Evolutionary conservation across 2,888 invertebrate species (phyloP).

Genomic region (Lagria hirta): DNA sequence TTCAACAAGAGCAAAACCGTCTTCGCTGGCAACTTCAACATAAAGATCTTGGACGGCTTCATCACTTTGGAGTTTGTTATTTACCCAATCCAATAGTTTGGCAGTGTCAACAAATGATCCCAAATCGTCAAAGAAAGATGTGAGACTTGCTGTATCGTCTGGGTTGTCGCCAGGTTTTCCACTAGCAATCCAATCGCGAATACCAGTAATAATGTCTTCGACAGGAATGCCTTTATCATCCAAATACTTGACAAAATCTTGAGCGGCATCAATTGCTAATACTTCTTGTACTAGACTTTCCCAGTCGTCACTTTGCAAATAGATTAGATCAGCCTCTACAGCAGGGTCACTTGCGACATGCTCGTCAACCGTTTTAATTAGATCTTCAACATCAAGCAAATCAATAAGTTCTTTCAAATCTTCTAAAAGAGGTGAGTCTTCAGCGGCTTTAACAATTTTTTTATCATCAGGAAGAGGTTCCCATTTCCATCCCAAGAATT

Average conservation of each 20-base stretch:
- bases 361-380: too few relatives aligned
- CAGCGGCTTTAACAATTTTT: constrained; percentile 11
- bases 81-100: constrained; percentile 25
- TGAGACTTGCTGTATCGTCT: constrained; percentile 3
- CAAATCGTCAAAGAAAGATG: constrained; percentile 33
- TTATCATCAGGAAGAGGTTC: constrained; percentile 4
- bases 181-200: background rate
- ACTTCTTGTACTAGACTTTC: constrained; percentile 29
- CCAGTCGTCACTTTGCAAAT: constrained; percentile 38
- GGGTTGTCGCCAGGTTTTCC: too few relatives aligned
- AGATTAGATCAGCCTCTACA: too few relatives aligned
- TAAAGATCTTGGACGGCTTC: constrained; percentile 34
- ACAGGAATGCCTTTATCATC: constrained; percentile 30
- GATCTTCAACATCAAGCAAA: too few relatives aligned
- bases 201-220: constrained; percentile 45
- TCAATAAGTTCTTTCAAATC: too few relatives aligned
- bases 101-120: constrained; percentile 29
- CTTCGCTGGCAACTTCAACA: constrained; percentile 30
- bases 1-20: constrained; percentile 32
- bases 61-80: constrained; percentile 31
- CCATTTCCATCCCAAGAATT: constrained; percentile 36
- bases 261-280: constrained; percentile 19
- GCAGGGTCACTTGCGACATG: too few relatives aligned
- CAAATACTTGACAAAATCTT: constrained; percentile 29
- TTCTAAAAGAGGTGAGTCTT: too few relatives aligned